Evolutionary conservation across 2,797 vertebrate genomes (phyloP).

Genomic region (Hafferia zeledoni): DNA sequence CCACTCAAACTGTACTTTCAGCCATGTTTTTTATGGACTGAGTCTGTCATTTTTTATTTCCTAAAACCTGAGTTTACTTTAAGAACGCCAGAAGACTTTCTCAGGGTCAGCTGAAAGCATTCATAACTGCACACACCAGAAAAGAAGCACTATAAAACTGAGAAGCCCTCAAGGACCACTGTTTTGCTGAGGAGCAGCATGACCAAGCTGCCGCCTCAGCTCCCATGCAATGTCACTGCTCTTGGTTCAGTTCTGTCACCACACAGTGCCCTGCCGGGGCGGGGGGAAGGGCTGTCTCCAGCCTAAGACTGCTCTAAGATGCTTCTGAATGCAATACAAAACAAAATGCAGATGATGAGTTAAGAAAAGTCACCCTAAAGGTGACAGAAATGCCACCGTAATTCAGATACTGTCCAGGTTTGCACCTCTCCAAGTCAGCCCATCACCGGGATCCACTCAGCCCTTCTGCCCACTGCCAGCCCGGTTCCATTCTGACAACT

Average conservation of each 20-base stretch:
- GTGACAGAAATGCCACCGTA: neutral
- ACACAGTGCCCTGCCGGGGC: fast-evolving
- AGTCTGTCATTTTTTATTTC: neutral
- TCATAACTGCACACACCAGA: neutral
- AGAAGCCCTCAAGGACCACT: neutral
- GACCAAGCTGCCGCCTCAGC: neutral
- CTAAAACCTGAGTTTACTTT: neutral
- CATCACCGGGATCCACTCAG: fast-evolving
- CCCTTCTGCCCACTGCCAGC: neutral
- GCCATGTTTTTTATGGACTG: neutral
- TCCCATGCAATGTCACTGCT: fast-evolving
- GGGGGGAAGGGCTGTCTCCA: neutral
- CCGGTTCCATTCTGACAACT: neutral
- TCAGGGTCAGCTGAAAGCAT: neutral
- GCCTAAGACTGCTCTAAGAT: neutral
- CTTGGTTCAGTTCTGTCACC: neutral
- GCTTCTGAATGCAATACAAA: neutral
- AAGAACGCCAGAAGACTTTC: neutral
- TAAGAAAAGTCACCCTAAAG: neutral
- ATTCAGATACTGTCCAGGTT: neutral
- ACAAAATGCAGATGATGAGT: neutral
- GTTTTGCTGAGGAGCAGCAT: neutral
- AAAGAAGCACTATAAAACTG: neutral
- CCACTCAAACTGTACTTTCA: constrained; percentile 8
- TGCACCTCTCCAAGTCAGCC: neutral